phyloP scores from a whole-genome alignment of 2,113 vertebrate genomes.

The Lamprologus sp. region DNA sequence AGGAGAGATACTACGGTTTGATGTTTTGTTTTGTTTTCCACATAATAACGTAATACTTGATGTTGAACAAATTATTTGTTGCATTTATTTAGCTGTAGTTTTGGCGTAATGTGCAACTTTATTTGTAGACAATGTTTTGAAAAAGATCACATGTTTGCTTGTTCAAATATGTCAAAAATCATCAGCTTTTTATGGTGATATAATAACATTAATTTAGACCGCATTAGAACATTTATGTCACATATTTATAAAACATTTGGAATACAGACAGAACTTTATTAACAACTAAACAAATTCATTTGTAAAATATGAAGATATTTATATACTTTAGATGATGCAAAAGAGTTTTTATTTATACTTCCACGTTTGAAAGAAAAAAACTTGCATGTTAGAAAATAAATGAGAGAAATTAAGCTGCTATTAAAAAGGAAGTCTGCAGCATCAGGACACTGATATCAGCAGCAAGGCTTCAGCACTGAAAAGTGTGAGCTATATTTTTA shows the following conservation, averaged over 20 bases:
- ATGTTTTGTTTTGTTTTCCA: background rate
- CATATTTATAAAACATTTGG: background rate
- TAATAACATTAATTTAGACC: background rate
- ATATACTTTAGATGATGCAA: background rate
- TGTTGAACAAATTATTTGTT: background rate
- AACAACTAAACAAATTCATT: background rate
- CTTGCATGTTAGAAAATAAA: background rate
- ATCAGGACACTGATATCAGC: background rate
- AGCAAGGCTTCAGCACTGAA: background rate
- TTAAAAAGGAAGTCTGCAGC: fast-evolving
- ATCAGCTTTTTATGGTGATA: background rate
- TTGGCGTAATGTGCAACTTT: background rate
- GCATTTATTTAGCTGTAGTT: background rate
- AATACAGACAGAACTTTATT: background rate
- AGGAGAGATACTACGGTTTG: fast-evolving
- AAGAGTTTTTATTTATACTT: background rate
- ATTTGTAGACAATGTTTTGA: background rate
- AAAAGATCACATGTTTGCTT: background rate
- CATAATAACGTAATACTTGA: background rate
- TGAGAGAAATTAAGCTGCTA: background rate
- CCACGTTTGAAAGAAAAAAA: background rate
- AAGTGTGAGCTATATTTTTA: background rate
- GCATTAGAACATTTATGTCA: background rate
- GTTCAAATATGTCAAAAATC: background rate
- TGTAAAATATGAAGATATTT: background rate